Base-by-base conservation (phyloP, 2,113 vertebrate species). In the Percopsis transmontana region DNA sequence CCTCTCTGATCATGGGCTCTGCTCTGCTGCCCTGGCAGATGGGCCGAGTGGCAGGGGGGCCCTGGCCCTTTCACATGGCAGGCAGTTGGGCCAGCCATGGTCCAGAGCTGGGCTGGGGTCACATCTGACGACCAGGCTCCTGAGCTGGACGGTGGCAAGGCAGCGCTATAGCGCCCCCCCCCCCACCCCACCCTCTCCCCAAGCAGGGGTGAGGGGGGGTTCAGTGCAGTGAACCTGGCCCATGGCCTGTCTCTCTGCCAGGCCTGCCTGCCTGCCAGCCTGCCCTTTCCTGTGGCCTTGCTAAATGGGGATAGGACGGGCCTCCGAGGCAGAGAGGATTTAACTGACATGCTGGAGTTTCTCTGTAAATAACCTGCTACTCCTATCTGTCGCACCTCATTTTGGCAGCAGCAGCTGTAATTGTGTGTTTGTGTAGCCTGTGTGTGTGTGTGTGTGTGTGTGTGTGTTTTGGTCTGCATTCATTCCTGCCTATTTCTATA, bases 21-120 rank as follows among this genome's bases (percentile, higher is more conserved):
- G 80, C 77, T 86, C 79, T 84, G 82, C 69, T 67, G 80, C 69
- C 5, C 81, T 87, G 89, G 83, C 91, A 92, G 90, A 91, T 91
- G 90, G 88, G 79, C 68, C 16, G 68, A 79, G 80, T 88, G 85
- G 89, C 85, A 86, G 89, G 89, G 85, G 86, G 90, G 70, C 73
- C 65, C 75, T 85, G 88, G 89, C 82, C 85, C 84, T 90, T 87
- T 87, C 88, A 89, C 83, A 85, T 72, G 67, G 75, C 74, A 83
- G 87, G 88, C 87, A 90, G 88, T 89, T 89, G 90, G 88, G 79
- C 81, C 62, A 68, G 79, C 59, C 77, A 70, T 62, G 70, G 78
- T 75, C 79, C 87, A 80, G 77, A 13, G 80, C 80, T 77, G 82
- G 83, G 80, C 77, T 42, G 20, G 64, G 45, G 58, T 3, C 90